Evolutionary conservation across 2,797 vertebrate genomes (phyloP).

Genomic region (Tokudaia muenninki): DNA sequence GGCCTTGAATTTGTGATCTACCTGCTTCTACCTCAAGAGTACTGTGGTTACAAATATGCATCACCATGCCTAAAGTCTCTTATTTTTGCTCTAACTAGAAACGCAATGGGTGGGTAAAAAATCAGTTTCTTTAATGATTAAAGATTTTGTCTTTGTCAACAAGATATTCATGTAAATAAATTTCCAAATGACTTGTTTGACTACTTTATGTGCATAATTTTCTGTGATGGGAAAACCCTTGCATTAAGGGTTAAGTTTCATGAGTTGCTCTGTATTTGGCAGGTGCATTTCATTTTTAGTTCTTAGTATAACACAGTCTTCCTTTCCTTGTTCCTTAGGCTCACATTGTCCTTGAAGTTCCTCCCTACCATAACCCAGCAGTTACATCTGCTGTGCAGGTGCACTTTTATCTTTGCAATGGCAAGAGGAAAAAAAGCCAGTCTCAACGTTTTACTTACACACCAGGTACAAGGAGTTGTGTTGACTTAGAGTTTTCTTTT

Average conservation of each 20-base stretch:
- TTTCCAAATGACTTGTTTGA: constrained; percentile 63
- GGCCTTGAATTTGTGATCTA: background rate
- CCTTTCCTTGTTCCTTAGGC: constrained; percentile 89
- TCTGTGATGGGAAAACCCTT: constrained; percentile 55
- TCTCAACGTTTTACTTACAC: constrained; percentile 98
- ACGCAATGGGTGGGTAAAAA: constrained; percentile 28
- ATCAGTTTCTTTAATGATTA: constrained; percentile 45
- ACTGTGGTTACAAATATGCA: background rate
- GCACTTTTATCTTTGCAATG: constrained; percentile 99
- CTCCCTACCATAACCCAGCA: constrained; percentile 97
- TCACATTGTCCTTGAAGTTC: constrained; percentile 96
- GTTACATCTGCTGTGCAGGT: constrained; percentile 96
- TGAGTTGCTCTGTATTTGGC: constrained; percentile 66
- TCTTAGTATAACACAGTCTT: constrained; percentile 79
- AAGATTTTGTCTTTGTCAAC: constrained; percentile 56
- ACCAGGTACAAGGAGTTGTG: constrained; percentile 91
- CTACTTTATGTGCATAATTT: constrained; percentile 40
- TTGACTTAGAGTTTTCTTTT: constrained; percentile 53
- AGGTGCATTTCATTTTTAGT: constrained; percentile 80
- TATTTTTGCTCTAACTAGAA: constrained; percentile 66
- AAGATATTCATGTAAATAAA: constrained; percentile 48
- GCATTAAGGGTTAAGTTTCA: background rate
- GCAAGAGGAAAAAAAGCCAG: constrained; percentile 99
- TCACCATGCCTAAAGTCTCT: background rate
- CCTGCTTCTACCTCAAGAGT: background rate